Percentiles rank a stretch among this genome's conserved stretches.
These are phyloP conservation scores for Harpalus rufipes DNA, from an alignment of 2,888 invertebrate genomes.

Conservation along the genomic window DNA sequence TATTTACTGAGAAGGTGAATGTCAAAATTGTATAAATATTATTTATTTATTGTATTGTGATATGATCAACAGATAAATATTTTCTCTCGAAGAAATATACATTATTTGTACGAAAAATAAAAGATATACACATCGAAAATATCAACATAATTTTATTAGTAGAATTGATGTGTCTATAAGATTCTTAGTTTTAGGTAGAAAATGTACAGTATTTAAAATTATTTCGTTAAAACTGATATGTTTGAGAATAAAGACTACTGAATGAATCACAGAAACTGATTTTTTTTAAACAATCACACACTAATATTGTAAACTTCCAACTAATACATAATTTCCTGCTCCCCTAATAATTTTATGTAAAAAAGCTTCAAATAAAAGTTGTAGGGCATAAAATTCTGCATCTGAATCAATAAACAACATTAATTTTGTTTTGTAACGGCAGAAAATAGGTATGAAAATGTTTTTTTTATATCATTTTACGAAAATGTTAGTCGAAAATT, in stretches of 20 bases:
- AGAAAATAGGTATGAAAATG: no score
- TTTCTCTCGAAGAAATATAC: slow-evolving; percentile 47
- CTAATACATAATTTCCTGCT: no score
- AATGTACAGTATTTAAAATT: slow-evolving; percentile 48
- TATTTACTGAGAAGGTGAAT: neutral
- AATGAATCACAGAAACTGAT: neutral
- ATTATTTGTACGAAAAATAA: slow-evolving; percentile 59
- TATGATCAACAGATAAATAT: slow-evolving; percentile 38
- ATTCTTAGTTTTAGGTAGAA: slow-evolving; percentile 54
- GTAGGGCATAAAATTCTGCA: no score
- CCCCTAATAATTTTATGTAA: no score
- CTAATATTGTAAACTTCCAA: no score
- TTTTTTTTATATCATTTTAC: no score
- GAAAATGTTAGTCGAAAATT: no score
- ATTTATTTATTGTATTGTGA: slow-evolving; percentile 39
- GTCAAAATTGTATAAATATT: slow-evolving; percentile 37
- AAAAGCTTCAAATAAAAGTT: no score
- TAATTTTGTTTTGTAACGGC: no score
- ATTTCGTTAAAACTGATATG: slow-evolving; percentile 51
- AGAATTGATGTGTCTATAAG: slow-evolving; percentile 25
- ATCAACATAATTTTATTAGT: slow-evolving; percentile 40
- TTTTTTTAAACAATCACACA: no score
- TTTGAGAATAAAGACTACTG: slow-evolving; percentile 31
- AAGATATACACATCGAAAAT: slow-evolving; percentile 57
- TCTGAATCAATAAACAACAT: no score